These are phyloP conservation scores for Patiria pectinifera DNA, from an alignment of 53 echinoderm and acorn worm genomes.

Conservation along the genomic window DNA sequence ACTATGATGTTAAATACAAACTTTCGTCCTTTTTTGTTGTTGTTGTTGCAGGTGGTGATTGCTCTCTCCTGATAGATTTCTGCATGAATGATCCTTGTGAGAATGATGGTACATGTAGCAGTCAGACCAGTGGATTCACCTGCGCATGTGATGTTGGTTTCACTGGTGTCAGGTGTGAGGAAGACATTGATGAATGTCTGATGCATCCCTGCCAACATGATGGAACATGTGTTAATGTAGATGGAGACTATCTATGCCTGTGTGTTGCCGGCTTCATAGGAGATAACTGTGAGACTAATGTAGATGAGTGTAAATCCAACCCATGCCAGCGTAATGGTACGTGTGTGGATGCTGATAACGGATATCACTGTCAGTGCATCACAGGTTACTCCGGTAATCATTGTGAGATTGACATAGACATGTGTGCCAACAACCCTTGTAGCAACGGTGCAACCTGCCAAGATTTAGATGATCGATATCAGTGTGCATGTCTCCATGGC, in stretches of 20 bases:
- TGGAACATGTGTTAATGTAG: conserved; percentile 43
- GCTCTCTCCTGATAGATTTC: conserved; percentile 37
- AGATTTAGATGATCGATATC: conserved; percentile 69
- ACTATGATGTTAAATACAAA: not conserved
- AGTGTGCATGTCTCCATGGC: conserved; percentile 73
- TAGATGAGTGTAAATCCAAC: conserved; percentile 61
- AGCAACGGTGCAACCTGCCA: conserved; percentile 67
- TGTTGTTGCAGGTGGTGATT: conserved; percentile 34
- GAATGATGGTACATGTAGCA: conserved; percentile 61
- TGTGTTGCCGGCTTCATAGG: conserved; percentile 59
- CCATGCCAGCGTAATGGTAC: conserved; percentile 66
- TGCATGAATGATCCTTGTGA: conserved; percentile 62
- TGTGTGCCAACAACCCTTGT: conserved; percentile 73
- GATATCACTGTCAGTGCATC: conserved; percentile 53
- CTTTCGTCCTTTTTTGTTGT: not conserved
- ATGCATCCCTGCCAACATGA: conserved; percentile 58
- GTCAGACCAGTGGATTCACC: conserved; percentile 49
- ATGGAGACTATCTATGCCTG: conserved; percentile 54
- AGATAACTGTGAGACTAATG: conserved; percentile 51
- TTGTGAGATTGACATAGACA: conserved; percentile 60
- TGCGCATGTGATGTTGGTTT: conserved; percentile 70
- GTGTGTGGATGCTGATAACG: conserved; percentile 42
- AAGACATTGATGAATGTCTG: conserved; percentile 63
- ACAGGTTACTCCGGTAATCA: conserved; percentile 54
- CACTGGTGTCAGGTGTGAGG: conserved; percentile 58